phyloP scores from a whole-genome alignment of 2,113 vertebrate genomes.

The Thunnus maccoyii region DNA sequence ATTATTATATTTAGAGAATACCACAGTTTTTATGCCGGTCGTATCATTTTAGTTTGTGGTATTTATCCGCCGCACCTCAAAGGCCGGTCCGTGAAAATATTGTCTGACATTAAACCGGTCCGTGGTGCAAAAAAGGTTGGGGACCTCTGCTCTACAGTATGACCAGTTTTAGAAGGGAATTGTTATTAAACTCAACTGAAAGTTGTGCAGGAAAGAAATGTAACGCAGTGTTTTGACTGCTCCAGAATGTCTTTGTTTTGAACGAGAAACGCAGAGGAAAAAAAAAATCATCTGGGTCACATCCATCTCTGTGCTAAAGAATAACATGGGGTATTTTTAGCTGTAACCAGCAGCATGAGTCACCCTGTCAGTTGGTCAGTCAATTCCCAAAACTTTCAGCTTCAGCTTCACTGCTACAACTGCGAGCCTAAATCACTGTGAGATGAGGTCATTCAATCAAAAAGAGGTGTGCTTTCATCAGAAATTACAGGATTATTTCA shows the following conservation, averaged over 20 bases:
- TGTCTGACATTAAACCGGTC: no score
- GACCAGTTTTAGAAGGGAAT: not conserved
- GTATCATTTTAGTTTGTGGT: no score
- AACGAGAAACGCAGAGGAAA: slow-evolving; percentile 6
- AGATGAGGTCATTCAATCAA: not conserved
- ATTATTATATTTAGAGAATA: no score
- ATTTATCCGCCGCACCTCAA: no score
- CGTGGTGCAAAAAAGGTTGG: no score
- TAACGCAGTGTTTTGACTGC: not conserved
- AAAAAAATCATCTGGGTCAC: slow-evolving; percentile 3
- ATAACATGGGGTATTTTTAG: slow-evolving; percentile 30
- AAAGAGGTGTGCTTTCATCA: not conserved
- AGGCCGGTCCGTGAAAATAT: no score
- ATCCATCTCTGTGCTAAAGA: slow-evolving; percentile 43
- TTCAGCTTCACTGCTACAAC: not conserved
- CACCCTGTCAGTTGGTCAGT: slow-evolving; percentile 39
- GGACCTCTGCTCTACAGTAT: no score
- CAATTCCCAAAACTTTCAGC: slow-evolving; percentile 1
- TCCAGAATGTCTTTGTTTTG: not conserved
- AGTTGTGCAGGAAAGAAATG: not conserved
- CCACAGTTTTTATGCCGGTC: no score
- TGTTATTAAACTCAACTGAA: not conserved
- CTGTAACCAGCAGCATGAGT: slow-evolving; percentile 12
- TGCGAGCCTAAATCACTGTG: not conserved
- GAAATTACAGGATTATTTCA: not conserved